Conservation (phyloP, 2,888 invertebrate species). For the Andrena haemorrhoa region DNA sequence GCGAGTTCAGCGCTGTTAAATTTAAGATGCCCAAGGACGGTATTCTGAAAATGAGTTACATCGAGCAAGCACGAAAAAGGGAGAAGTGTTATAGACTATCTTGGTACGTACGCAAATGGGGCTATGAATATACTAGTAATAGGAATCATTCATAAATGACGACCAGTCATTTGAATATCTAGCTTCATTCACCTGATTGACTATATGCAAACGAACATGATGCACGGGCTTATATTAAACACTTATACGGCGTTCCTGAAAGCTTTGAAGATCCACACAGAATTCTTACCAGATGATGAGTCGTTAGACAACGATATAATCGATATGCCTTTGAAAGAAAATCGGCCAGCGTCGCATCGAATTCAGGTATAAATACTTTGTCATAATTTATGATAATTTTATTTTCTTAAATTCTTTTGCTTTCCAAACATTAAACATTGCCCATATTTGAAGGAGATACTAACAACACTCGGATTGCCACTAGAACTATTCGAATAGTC, state of each 20-base stretch:
- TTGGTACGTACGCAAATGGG: slow-evolving; percentile 85
- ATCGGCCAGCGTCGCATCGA: slow-evolving; percentile 84
- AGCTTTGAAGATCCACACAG: slow-evolving; percentile 86
- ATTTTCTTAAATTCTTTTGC: slow-evolving; percentile 44
- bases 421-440: neutral
- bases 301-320: slow-evolving; percentile 83
- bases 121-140: neutral
- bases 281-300: slow-evolving; percentile 85
- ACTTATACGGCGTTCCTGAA: slow-evolving; percentile 88
- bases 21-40: slow-evolving; percentile 77
- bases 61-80: slow-evolving; percentile 94
- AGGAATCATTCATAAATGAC: neutral
- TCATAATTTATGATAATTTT: too few species aligned
- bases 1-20: slow-evolving; percentile 70
- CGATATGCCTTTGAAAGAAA: slow-evolving; percentile 86
- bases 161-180: slow-evolving; percentile 13
- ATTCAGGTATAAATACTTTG: slow-evolving; percentile 83
- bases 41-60: slow-evolving; percentile 91
- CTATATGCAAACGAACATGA: slow-evolving; percentile 89
- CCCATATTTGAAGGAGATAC: neutral
- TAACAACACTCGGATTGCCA: neutral
- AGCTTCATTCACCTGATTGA: slow-evolving; percentile 91
- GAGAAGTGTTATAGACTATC: slow-evolving; percentile 92
- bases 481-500: neutral
- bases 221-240: slow-evolving; percentile 88